Percentiles rank a stretch among this genome's conserved stretches.
Conservation (phyloP, 2,797 vertebrate species). For the Clangula hyemalis region DNA sequence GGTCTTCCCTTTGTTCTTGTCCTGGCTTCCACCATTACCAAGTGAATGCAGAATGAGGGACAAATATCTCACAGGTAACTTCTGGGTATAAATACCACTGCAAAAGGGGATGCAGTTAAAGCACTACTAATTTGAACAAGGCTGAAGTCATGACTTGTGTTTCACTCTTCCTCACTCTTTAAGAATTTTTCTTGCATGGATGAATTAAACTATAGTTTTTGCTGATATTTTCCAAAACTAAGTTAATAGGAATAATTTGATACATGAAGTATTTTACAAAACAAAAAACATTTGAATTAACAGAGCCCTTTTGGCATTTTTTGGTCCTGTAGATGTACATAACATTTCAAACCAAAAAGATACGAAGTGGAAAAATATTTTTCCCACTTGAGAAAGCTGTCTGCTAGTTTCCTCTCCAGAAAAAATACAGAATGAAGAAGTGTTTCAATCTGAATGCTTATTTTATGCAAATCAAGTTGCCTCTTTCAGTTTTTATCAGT, state of each 20-base stretch:
- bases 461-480: constrained; percentile 58
- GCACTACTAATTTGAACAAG: neutral
- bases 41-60: neutral
- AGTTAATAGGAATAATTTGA: neutral
- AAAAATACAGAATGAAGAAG: neutral
- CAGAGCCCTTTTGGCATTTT: neutral
- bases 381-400: neutral
- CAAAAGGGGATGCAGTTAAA: neutral
- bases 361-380: neutral
- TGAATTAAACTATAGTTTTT: neutral
- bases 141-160: neutral
- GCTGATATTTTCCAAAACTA: neutral
- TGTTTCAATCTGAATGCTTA: constrained; percentile 21
- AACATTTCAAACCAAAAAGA: neutral
- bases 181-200: neutral
- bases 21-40: neutral
- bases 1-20: neutral
- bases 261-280: neutral
- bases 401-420: neutral
- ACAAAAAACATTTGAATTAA: neutral
- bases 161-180: neutral
- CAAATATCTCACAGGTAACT: neutral
- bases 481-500: constrained; percentile 26
- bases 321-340: neutral
- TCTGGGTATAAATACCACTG: neutral